Evolutionary conservation across 2,113 vertebrate genomes (phyloP).

Genomic region (Genyomyrus donnyi): DNA sequence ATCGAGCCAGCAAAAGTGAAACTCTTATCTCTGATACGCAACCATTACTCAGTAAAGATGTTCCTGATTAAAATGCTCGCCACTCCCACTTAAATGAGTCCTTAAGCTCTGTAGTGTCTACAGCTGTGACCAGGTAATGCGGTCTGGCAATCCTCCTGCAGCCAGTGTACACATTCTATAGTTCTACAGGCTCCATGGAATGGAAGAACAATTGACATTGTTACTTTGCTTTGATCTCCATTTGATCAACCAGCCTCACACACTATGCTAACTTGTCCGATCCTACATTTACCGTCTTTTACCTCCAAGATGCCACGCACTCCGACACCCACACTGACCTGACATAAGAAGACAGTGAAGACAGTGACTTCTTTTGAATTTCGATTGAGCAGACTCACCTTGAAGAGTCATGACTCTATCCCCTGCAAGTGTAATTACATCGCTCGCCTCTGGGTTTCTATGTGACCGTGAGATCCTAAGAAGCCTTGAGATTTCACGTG

Average conservation of each 20-base stretch:
- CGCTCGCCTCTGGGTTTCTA: not conserved
- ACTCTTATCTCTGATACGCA: not conserved
- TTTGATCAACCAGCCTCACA: not conserved
- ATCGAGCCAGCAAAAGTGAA: not conserved
- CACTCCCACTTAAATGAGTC: not conserved
- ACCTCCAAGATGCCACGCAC: not conserved
- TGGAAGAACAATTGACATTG: not conserved
- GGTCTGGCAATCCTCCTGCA: not conserved
- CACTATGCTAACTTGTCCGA: not conserved
- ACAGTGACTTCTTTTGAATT: not conserved
- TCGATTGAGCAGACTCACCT: not conserved
- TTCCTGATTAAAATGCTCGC: not conserved
- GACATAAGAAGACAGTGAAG: not conserved
- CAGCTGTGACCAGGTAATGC: not conserved
- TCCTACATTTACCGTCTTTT: not conserved
- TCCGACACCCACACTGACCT: not conserved
- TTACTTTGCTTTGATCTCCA: not conserved
- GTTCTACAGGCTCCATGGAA: not conserved
- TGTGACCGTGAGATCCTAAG: not conserved
- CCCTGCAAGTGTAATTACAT: not conserved
- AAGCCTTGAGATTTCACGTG: not conserved
- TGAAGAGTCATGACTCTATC: not conserved
- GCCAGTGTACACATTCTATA: not conserved
- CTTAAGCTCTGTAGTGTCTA: not conserved
- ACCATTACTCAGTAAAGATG: not conserved